phyloP scores from a whole-genome alignment of 2,888 invertebrate genomes.

The Caenorhabditis doughertyi region DNA sequence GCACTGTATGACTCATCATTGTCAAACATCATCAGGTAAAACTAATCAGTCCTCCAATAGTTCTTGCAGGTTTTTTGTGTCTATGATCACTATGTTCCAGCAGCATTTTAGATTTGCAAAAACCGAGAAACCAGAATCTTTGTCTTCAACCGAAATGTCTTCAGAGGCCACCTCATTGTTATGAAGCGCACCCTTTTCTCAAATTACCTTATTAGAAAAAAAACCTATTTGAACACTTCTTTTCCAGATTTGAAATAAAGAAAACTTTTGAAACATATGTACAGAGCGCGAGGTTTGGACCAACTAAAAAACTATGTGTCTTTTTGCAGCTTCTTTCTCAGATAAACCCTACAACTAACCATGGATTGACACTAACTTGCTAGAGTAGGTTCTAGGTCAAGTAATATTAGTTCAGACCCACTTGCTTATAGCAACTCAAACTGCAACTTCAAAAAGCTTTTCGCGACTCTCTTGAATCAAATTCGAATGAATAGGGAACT shows the following conservation, averaged over 20 bases:
- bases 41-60: slow-evolving; percentile 2
- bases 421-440: too few relatives aligned
- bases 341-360: too few relatives aligned
- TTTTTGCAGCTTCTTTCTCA: too few relatives aligned
- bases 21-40: slow-evolving; percentile 33
- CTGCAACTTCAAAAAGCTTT: too few relatives aligned
- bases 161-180: neutral
- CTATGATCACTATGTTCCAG: slow-evolving; percentile 1
- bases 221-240: neutral
- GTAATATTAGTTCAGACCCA: too few relatives aligned
- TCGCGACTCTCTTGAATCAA: too few relatives aligned
- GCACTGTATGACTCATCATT: slow-evolving; percentile 20
- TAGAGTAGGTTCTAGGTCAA: too few relatives aligned
- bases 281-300: too few relatives aligned
- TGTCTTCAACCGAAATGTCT: neutral
- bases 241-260: neutral
- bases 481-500: too few relatives aligned
- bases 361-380: too few relatives aligned
- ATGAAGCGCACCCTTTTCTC: neutral
- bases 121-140: neutral
- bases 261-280: too few relatives aligned
- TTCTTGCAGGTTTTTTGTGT: slow-evolving; percentile 38
- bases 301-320: too few relatives aligned
- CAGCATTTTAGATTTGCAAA: neutral
- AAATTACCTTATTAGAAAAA: neutral